Evolutionary conservation across 2,113 vertebrate species (phyloP).

Genomic region (Sorex fumeus): DNA sequence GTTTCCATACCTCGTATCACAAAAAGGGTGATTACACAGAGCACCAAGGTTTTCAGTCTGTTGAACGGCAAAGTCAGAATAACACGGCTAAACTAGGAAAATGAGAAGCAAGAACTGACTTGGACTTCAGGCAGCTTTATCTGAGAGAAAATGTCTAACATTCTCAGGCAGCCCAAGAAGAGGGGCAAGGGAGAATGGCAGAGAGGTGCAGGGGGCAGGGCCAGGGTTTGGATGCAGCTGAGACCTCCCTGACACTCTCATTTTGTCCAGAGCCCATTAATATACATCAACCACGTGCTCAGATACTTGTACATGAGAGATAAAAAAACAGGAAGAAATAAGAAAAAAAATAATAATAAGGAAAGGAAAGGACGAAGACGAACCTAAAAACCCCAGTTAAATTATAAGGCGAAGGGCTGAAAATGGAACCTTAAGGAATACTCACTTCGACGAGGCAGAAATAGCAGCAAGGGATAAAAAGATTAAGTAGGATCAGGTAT

Average conservation of each 20-base stretch:
- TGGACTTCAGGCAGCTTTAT: not conserved
- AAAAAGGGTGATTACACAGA: not conserved
- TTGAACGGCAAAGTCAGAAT: not conserved
- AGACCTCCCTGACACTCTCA: not conserved
- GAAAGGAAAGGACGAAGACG: no score
- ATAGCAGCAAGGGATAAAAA: constrained; percentile 71
- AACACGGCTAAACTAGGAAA: not conserved
- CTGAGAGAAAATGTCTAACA: not conserved
- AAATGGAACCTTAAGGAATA: constrained; percentile 72
- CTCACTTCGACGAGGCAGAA: constrained; percentile 63
- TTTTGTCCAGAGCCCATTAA: not conserved
- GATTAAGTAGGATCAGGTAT: constrained; percentile 43
- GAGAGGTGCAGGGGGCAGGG: not conserved
- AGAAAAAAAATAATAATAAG: not conserved
- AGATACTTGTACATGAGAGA: not conserved
- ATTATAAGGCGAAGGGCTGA: constrained; percentile 54
- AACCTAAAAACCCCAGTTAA: no score
- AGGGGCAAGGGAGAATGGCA: not conserved
- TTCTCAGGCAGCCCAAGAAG: not conserved
- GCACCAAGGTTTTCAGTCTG: not conserved
- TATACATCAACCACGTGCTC: not conserved
- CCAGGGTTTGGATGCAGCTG: not conserved
- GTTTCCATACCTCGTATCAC: not conserved
- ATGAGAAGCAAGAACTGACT: not conserved
- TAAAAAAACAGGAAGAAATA: fast-evolving